phyloP scores from a whole-genome alignment of 2,797 vertebrate genomes.

The Rhodeus uyekii region DNA sequence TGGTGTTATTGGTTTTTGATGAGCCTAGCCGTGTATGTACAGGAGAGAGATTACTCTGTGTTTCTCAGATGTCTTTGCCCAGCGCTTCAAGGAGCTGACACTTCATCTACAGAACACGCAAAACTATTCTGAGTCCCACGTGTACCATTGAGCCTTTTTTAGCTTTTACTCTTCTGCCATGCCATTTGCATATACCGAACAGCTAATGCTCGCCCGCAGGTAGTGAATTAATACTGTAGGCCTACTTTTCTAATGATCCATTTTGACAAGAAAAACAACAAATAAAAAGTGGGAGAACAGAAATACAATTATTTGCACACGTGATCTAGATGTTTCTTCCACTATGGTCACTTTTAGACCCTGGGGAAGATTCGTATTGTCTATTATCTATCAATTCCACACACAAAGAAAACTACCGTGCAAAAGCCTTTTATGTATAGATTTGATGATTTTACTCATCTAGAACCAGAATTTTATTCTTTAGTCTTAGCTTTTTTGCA shows the following conservation, averaged over 20 bases:
- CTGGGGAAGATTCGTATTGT: not conserved
- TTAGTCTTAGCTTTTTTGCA: not conserved
- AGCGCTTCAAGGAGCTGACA: slow-evolving; percentile 14
- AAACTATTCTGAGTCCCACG: not conserved
- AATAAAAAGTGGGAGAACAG: not conserved
- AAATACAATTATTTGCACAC: slow-evolving; percentile 32
- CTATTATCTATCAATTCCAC: not conserved
- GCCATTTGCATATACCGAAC: slow-evolving; percentile 50
- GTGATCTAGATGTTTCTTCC: not conserved
- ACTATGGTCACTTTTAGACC: not conserved
- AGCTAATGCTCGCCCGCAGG: slow-evolving; percentile 35
- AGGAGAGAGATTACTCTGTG: slow-evolving; percentile 28
- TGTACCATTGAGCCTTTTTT: slow-evolving; percentile 9
- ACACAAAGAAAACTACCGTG: no score
- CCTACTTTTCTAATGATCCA: slow-evolving; percentile 43
- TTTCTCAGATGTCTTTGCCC: slow-evolving; percentile 36
- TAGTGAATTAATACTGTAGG: slow-evolving; percentile 44
- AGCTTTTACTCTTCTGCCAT: not conserved
- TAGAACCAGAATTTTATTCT: no score
- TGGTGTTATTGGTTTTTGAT: slow-evolving; percentile 47
- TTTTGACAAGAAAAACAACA: slow-evolving; percentile 35
- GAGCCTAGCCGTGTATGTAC: slow-evolving; percentile 4
- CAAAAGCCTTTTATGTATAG: no score
- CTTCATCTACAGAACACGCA: slow-evolving; percentile 24
- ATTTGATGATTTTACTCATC: no score